Conservation (phyloP, 2,888 invertebrate species). For the Orchestes rusci region DNA sequence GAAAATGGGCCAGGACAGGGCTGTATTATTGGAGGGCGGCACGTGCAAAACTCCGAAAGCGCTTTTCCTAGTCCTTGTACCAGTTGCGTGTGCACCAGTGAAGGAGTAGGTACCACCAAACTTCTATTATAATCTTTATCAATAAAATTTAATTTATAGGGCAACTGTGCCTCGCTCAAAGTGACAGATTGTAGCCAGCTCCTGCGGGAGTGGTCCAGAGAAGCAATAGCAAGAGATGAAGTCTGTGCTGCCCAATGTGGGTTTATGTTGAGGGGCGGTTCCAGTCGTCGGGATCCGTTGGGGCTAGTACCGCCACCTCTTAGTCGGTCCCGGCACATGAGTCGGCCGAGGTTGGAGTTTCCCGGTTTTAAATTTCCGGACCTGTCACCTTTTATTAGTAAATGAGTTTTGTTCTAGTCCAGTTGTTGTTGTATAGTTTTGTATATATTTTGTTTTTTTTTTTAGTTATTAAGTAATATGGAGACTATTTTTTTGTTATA, state of each 20-base stretch:
- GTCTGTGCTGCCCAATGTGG: conserved; percentile 90
- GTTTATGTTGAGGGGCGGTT: conserved; percentile 52
- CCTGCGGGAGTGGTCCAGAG: conserved; percentile 74
- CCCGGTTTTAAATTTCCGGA: conserved; percentile 71
- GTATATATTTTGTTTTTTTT: too few species aligned
- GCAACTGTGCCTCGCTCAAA: conserved; percentile 80
- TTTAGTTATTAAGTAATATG: conserved; percentile 14
- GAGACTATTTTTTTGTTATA: conserved; percentile 10
- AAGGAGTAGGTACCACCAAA: conserved; percentile 73
- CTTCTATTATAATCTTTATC: conserved; percentile 1
- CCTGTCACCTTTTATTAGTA: conserved; percentile 58
- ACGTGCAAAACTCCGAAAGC: conserved; percentile 72
- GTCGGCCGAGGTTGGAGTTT: conserved; percentile 39
- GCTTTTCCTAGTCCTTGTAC: conserved; percentile 88
- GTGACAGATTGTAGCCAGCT: conserved; percentile 82
- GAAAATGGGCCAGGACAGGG: conserved; percentile 59
- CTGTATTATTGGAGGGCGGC: conserved; percentile 73
- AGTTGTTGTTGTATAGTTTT: conserved; percentile 10
- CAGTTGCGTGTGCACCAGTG: conserved; percentile 77
- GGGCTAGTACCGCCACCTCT: conserved; percentile 32
- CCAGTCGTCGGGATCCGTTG: conserved; percentile 12
- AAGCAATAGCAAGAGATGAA: conserved; percentile 75
- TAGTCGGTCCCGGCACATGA: conserved; percentile 28
- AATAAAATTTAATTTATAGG: conserved; percentile 48
- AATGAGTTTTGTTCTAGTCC: conserved; percentile 11